Percentiles rank a stretch among this genome's conserved stretches.
phyloP scores from a whole-genome alignment of 2,113 vertebrate species.

The Rhipidura dahli region DNA sequence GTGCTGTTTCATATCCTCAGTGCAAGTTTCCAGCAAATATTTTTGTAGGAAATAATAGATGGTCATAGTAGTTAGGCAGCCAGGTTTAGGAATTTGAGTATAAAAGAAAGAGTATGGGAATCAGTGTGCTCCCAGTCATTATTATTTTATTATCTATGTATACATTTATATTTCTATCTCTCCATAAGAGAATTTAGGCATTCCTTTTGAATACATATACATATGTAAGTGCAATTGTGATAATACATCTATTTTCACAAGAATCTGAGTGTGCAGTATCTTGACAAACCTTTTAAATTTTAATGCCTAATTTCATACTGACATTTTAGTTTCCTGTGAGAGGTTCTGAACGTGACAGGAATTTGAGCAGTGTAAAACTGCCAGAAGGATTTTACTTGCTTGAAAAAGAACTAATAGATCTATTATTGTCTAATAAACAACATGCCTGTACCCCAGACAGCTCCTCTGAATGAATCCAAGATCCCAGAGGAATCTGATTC shows the following conservation, averaged over 20 bases:
- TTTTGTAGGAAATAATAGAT: neutral
- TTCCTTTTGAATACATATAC: neutral
- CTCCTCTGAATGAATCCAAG: neutral
- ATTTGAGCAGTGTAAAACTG: neutral
- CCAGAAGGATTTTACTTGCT: conserved; percentile 37
- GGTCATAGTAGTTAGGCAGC: neutral
- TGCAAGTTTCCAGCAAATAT: neutral
- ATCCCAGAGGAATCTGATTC: neutral
- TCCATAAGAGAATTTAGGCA: neutral
- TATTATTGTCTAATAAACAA: conserved; percentile 50
- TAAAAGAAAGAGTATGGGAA: neutral
- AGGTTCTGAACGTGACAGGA: conserved; percentile 3
- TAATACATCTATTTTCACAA: neutral
- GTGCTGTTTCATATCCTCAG: neutral
- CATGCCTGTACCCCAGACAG: neutral
- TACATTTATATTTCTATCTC: neutral
- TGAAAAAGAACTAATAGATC: neutral
- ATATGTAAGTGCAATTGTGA: no score
- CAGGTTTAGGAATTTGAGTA: neutral
- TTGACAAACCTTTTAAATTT: neutral
- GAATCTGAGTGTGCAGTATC: neutral
- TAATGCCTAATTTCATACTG: neutral
- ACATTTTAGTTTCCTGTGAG: neutral
- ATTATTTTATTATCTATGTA: no score
- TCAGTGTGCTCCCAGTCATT: neutral